These are phyloP conservation scores for Apogon talboti DNA, from an alignment of 2,797 vertebrate species.

Conservation along the genomic window DNA sequence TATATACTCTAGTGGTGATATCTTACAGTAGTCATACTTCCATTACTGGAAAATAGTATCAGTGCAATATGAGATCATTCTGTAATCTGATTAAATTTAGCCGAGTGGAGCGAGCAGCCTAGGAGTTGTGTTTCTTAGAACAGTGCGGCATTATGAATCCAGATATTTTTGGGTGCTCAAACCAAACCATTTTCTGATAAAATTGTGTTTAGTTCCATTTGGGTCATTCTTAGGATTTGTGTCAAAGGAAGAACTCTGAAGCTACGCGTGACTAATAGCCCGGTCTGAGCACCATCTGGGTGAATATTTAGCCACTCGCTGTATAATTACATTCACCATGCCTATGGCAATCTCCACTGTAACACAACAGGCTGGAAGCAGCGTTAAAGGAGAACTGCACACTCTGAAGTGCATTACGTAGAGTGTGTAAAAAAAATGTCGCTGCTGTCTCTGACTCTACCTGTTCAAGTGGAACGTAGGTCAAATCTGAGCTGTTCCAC, in stretches of 20 bases:
- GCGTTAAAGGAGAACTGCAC: neutral
- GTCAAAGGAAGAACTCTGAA: slow-evolving; percentile 38
- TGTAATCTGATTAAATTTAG: slow-evolving; percentile 8
- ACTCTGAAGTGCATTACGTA: neutral
- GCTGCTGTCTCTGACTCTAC: neutral
- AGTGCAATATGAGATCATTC: neutral
- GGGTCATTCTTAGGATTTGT: slow-evolving; percentile 39
- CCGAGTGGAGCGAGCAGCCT: neutral
- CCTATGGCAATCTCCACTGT: slow-evolving; percentile 3
- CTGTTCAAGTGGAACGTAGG: no score
- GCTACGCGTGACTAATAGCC: slow-evolving; percentile 47
- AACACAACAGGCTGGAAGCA: slow-evolving; percentile 6
- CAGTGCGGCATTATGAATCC: slow-evolving; percentile 8
- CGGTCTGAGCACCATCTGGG: slow-evolving; percentile 44
- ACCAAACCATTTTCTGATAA: slow-evolving; percentile 26
- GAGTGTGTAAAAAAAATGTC: neutral
- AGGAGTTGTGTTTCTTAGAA: neutral
- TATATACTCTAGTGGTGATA: neutral
- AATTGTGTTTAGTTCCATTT: slow-evolving; percentile 39
- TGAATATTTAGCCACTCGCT: slow-evolving; percentile 38
- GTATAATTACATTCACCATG: slow-evolving; percentile 41
- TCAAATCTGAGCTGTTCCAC: no score
- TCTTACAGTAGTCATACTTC: neutral
- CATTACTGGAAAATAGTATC: neutral
- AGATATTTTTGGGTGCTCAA: slow-evolving; percentile 42